Conservation (phyloP, 2,888 invertebrate genomes). For the Gisinianus flammeolus region DNA sequence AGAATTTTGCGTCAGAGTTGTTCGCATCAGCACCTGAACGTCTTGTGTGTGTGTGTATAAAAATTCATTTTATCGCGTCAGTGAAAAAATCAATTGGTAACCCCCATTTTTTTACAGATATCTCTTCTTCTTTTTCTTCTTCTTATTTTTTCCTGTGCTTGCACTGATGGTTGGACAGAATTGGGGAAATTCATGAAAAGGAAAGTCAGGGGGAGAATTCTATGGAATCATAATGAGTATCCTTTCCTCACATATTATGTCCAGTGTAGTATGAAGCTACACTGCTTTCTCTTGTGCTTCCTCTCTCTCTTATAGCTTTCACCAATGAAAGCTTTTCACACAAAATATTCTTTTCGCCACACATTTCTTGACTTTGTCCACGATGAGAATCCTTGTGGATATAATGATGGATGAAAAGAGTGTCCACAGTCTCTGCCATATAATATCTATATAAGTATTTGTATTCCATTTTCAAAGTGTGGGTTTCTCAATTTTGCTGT, state of each 20-base stretch:
- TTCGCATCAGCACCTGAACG: not conserved
- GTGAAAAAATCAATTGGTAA: not conserved
- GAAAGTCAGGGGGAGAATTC: not conserved
- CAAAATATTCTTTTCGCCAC: not conserved
- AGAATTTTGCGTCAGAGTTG: not conserved
- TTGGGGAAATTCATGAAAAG: not conserved
- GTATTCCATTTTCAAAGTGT: too few relatives aligned
- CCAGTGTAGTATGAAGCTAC: too few relatives aligned
- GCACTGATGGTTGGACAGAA: not conserved
- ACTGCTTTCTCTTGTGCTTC: not conserved
- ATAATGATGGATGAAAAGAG: too few relatives aligned
- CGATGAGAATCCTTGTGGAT: too few relatives aligned
- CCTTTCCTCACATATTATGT: not conserved
- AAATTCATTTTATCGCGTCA: not conserved
- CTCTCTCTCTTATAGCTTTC: not conserved
- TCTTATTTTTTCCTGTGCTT: not conserved
- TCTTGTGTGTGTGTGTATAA: not conserved
- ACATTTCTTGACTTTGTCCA: too few relatives aligned
- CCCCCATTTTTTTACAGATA: not conserved
- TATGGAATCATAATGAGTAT: not conserved
- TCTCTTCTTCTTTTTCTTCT: not conserved
- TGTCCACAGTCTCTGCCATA: not conserved
- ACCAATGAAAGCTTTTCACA: not conserved
- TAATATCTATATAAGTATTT: too few relatives aligned
- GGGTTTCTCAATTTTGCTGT: too few relatives aligned